Evolutionary conservation across 1,140 invertebrate genomes (phyloP).

Genomic region (Zaprionus camerounensis): DNA sequence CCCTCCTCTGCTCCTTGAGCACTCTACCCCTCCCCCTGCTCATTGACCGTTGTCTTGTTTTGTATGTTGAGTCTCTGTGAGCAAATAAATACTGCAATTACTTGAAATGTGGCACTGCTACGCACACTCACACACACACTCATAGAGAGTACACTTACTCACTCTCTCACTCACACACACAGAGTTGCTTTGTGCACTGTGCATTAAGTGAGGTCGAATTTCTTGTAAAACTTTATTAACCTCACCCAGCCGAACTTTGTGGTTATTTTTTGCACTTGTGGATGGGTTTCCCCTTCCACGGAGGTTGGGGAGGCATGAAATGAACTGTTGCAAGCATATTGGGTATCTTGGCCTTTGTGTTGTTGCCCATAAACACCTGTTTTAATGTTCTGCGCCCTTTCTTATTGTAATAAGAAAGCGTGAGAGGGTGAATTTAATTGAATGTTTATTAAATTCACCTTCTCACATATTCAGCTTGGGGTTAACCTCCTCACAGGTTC

Average conservation of each 20-base stretch:
- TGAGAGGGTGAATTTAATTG: too few species aligned
- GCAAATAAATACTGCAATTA: constrained; percentile 69
- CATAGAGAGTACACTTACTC: not conserved
- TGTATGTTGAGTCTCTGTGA: constrained; percentile 39
- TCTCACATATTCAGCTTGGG: not conserved
- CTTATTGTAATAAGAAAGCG: not conserved
- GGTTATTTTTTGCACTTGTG: not conserved
- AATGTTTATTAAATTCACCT: not conserved
- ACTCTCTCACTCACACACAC: not conserved
- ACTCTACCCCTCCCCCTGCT: not conserved
- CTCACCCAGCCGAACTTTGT: not conserved
- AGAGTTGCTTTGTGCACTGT: not conserved
- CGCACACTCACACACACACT: constrained; percentile 27
- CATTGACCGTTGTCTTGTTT: constrained; percentile 5
- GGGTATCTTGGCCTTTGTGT: not conserved
- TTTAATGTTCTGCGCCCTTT: not conserved
- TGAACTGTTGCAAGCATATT: not conserved
- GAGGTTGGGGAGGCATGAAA: not conserved
- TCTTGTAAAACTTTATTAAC: constrained; percentile 23
- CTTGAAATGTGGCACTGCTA: constrained; percentile 46
- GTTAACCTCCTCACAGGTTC: not conserved
- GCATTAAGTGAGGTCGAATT: constrained; percentile 19
- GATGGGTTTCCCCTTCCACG: too few species aligned
- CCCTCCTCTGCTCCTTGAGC: not conserved
- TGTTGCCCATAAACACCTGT: not conserved